Percentiles rank a stretch among this genome's conserved stretches.
Evolutionary conservation across 1,140 invertebrate species (phyloP).

Genomic region (Ostrea denselamellosa): DNA sequence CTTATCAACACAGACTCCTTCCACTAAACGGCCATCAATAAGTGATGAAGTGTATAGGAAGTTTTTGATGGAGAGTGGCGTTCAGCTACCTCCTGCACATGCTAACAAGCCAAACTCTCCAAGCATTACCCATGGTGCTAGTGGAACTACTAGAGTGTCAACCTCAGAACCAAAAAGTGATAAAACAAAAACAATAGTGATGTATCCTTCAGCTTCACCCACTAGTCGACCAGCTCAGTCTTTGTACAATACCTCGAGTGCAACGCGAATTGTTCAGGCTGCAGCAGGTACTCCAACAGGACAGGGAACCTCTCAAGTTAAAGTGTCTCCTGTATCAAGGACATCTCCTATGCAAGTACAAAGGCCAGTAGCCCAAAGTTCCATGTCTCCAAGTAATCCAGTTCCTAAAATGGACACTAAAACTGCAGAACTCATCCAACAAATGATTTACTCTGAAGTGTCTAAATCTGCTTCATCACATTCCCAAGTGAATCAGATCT

Average conservation of each 20-base stretch:
- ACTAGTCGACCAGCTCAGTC: conserved; percentile 7
- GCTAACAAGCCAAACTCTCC: not conserved
- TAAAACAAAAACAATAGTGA: conserved; percentile 5
- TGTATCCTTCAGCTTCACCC: not conserved
- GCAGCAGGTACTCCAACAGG: conserved; percentile 4
- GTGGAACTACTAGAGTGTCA: not conserved
- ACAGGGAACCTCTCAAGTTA: conserved; percentile 11
- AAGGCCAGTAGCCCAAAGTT: not conserved
- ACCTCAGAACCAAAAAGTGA: conserved; percentile 20
- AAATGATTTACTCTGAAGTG: conserved; percentile 46
- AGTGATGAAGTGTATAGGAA: conserved; percentile 49
- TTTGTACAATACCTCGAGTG: not conserved
- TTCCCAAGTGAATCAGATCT: conserved; percentile 21
- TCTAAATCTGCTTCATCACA: conserved; percentile 4
- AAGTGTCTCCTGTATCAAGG: not conserved
- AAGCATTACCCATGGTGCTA: conserved; percentile 21
- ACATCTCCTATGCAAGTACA: conserved; percentile 30
- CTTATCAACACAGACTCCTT: not conserved
- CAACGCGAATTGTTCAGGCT: not conserved
- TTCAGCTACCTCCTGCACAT: conserved; percentile 23
- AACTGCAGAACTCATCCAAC: conserved; percentile 52
- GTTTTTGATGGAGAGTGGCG: conserved; percentile 43
- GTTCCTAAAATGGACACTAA: conserved; percentile 37
- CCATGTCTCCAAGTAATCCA: conserved; percentile 38
- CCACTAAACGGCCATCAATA: not conserved